Percentiles rank a stretch among this genome's conserved stretches.
These are phyloP conservation scores for Lepidonotus clava DNA, from an alignment of 2,888 invertebrate genomes.

Conservation along the genomic window DNA sequence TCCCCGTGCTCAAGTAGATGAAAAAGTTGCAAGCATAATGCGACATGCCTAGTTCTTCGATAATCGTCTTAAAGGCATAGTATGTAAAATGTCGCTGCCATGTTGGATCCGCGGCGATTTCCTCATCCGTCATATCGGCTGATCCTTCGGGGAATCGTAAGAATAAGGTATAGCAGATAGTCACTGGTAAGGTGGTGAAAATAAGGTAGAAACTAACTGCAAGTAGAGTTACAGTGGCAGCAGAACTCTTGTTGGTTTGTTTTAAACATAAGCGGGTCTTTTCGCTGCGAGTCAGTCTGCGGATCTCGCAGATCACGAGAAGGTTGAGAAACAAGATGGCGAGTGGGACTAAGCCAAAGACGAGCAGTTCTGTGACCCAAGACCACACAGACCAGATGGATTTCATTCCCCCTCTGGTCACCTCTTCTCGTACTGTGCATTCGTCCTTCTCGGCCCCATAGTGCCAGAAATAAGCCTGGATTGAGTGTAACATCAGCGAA, in stretches of 20 bases:
- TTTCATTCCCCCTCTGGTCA: conserved; percentile 66
- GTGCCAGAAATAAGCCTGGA: conserved; percentile 78
- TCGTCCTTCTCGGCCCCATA: conserved; percentile 64
- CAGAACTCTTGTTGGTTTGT: conserved; percentile 66
- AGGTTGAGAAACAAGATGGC: conserved; percentile 78
- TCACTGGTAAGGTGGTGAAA: conserved; percentile 75
- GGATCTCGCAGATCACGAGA: conserved; percentile 77
- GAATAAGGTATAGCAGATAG: conserved; percentile 71
- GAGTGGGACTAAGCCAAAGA: conserved; percentile 78
- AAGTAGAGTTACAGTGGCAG: conserved; percentile 79
- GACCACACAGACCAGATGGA: conserved; percentile 77
- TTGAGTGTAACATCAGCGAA: conserved; percentile 71
- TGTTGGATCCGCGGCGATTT: conserved; percentile 68
- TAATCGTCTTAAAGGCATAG: conserved; percentile 70
- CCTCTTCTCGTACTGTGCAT: conserved; percentile 70
- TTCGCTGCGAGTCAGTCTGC: conserved; percentile 63
- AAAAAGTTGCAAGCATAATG: conserved; percentile 78
- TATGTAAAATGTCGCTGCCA: conserved; percentile 74
- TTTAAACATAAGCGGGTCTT: conserved; percentile 60
- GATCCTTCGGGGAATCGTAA: conserved; percentile 67
- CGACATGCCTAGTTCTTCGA: conserved; percentile 75
- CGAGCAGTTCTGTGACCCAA: conserved; percentile 76
- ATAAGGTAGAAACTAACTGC: conserved; percentile 76
- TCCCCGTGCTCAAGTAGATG: conserved; percentile 79
- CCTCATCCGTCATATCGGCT: conserved; percentile 65